Base-by-base conservation (phyloP, 2,797 vertebrate species). In the Dipus sagitta region DNA sequence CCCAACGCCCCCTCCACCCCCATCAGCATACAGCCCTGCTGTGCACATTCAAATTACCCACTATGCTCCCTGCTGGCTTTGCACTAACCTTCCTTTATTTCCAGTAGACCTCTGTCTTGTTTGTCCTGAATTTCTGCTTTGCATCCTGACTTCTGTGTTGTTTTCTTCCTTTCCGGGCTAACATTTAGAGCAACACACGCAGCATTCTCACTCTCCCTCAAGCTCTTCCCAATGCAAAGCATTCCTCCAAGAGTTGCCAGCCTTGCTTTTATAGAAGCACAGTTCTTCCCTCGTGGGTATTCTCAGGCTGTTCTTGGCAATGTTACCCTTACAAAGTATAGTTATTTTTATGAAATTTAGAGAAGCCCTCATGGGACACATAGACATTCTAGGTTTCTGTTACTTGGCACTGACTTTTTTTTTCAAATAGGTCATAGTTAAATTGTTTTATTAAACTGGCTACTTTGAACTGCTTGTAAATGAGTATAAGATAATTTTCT, bases 391-490 rank as follows among this genome's bases (percentile, higher is more conserved):
- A 65, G 26, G 30, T 80, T 80, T 84, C 74, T 68, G 17, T 78
- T 82, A 32, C 34, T 85, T 88, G 65, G 26, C 42, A 71, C 4
- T 21, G 24, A 62, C 15, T 58, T n/a, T 71, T 85, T 88, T 81
- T 60, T 84, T 60, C 28, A 82, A 70, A 78, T 58, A 93, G n/a
- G 2, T 75, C 79, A n/a, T 81, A 54, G 10, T 85, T 92, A 85
- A 32, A 30, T 23, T 92, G 58, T 2, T 38, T 78, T 82, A 74
- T 6, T 93, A 23, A 13, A 75, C n/a, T 75, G 54, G 14, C 58
- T 89, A 52, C 47, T 88, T 90, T 72, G 38, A 13, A 64, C 6
- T 71, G 6, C 72, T 96, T 87, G 9, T 92, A 75, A 93, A 79
- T 62, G 94, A 93, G 70, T 42, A 65, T 74, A 32, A 92, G 93